These are phyloP conservation scores for Synergus gifuensis DNA, from an alignment of 2,888 invertebrate species.

Conservation along the genomic window DNA sequence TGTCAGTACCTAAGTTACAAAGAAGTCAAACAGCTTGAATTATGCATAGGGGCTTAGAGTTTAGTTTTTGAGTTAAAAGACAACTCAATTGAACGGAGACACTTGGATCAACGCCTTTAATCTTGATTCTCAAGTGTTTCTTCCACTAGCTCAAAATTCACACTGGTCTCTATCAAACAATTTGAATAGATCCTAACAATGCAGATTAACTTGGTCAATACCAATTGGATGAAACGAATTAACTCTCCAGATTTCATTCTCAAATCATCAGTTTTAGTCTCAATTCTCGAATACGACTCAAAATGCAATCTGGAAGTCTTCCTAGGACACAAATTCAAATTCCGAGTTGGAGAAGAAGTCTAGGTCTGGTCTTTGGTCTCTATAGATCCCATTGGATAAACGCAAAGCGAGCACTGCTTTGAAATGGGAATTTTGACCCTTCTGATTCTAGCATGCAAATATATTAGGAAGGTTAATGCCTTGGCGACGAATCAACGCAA, in stretches of 20 bases:
- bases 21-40: no score
- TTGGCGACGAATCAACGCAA: constrained; percentile 20
- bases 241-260: no score
- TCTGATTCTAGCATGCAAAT: neutral
- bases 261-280: no score
- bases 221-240: no score
- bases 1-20: no score
- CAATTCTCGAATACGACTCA: no score
- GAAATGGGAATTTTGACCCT: constrained; percentile 5
- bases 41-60: no score
- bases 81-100: no score
- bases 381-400: neutral
- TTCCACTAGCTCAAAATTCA: neutral
- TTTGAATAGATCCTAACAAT: no score
- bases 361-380: neutral
- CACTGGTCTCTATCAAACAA: neutral
- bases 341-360: neutral
- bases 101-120: neutral
- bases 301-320: neutral
- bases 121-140: neutral
- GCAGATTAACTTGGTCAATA: no score
- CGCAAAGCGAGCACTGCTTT: neutral
- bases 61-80: neutral
- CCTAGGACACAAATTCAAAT: neutral
- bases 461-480: neutral